phyloP scores from a whole-genome alignment of 2,888 invertebrate species.

The Pterostichus madidus region DNA sequence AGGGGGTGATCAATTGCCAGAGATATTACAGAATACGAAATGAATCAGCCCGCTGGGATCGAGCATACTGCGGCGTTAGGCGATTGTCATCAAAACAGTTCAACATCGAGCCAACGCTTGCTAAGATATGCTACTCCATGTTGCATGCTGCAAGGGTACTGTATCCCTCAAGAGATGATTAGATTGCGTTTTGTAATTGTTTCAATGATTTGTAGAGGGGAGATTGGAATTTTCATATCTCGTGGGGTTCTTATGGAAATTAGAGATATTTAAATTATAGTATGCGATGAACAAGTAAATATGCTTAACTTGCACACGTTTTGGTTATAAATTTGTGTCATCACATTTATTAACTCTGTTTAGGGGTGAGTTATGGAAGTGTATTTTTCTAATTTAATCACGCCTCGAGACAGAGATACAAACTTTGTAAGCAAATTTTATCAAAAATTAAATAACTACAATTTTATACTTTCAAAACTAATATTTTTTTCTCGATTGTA shows the following conservation, averaged over 20 bases:
- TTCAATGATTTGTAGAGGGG: slow-evolving; percentile 37
- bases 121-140: slow-evolving; percentile 10
- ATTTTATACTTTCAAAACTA: too few species aligned
- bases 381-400: slow-evolving; percentile 32
- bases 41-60: slow-evolving; percentile 61
- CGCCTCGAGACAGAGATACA: not conserved
- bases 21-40: slow-evolving; percentile 64
- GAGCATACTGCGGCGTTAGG: slow-evolving; percentile 8
- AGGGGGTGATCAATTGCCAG: slow-evolving; percentile 60
- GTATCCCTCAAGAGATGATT: slow-evolving; percentile 30
- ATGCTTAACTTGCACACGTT: slow-evolving; percentile 22
- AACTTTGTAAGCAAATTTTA: too few species aligned
- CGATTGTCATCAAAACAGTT: slow-evolving; percentile 42
- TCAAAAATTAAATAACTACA: too few species aligned
- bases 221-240: slow-evolving; percentile 14
- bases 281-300: slow-evolving; percentile 38
- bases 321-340: slow-evolving; percentile 17
- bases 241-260: slow-evolving; percentile 39
- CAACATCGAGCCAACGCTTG: slow-evolving; percentile 8
- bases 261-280: slow-evolving; percentile 35
- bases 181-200: slow-evolving; percentile 45
- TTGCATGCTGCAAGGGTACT: not conserved
- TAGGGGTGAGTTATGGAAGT: not conserved
- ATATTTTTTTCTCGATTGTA: too few species aligned
- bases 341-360: slow-evolving; percentile 22